Percentiles rank a stretch among this genome's conserved stretches.
These are phyloP conservation scores for Nephila pilipes DNA, from an alignment of 1,140 invertebrate genomes.

Conservation along the genomic window DNA sequence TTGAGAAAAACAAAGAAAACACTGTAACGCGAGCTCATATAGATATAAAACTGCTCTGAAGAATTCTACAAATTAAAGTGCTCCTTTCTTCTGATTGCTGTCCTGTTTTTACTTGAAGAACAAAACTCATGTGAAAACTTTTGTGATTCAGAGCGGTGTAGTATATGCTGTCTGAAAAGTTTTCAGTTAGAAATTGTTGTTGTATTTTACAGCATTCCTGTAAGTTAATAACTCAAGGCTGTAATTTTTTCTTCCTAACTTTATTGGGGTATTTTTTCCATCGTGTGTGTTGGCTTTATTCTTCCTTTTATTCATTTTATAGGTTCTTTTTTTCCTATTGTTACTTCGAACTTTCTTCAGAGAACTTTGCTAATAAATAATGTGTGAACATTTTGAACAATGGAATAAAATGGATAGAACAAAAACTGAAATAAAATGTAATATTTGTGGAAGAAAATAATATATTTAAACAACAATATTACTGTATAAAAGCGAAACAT, in stretches of 20 bases:
- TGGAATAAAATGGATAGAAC: too few relatives aligned
- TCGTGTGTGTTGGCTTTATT: too few relatives aligned
- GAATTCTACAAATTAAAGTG: conserved; percentile 62
- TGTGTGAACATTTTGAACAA: too few relatives aligned
- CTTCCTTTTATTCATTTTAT: too few relatives aligned
- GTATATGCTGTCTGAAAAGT: neutral
- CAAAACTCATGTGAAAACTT: neutral
- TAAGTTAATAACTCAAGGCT: neutral
- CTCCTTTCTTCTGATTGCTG: conserved; percentile 37
- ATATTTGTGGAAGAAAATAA: too few relatives aligned
- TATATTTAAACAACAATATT: too few relatives aligned
- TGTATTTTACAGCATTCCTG: neutral
- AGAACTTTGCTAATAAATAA: too few relatives aligned
- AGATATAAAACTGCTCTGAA: neutral
- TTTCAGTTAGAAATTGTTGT: neutral
- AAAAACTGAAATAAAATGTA: too few relatives aligned
- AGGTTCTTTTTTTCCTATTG: too few relatives aligned
- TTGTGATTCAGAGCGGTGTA: conserved; percentile 24
- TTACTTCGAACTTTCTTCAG: too few relatives aligned
- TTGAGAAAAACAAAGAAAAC: neutral
- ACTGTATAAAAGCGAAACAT: too few relatives aligned
- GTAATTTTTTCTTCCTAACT: neutral
- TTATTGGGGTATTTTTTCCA: neutral
- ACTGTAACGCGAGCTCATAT: neutral
- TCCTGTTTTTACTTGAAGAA: conserved; percentile 16